Conservation (phyloP, 2,113 vertebrate species). For the Tachysurus vachellii region DNA sequence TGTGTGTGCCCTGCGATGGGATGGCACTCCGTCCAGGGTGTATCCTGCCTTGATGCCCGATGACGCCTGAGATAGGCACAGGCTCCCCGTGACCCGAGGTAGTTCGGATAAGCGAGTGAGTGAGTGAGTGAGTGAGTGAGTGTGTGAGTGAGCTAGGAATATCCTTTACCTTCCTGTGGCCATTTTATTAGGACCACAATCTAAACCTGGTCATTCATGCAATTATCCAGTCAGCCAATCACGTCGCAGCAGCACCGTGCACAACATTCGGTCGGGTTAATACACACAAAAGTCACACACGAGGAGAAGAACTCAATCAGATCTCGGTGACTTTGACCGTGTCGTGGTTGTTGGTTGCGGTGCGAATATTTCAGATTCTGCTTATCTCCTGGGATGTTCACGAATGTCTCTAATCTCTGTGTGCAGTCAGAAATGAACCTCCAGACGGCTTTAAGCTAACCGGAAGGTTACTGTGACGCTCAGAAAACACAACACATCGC, state of each 20-base stretch:
- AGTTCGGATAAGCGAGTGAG: no score
- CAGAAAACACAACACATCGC: background rate
- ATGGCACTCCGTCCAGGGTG: no score
- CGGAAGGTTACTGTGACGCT: no score
- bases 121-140: no score
- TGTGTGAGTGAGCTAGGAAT: no score
- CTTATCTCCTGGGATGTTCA: background rate
- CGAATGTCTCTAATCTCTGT: background rate
- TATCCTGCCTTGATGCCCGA: no score
- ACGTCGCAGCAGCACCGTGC: background rate
- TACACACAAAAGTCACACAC: background rate
- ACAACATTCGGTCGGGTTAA: background rate
- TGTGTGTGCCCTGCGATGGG: no score
- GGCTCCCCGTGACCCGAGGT: no score
- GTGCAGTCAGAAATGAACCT: background rate
- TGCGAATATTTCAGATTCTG: background rate
- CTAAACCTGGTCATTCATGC: background rate
- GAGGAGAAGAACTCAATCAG: background rate
- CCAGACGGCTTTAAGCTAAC: background rate
- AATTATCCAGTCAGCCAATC: background rate
- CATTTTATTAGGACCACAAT: background rate
- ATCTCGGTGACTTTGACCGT: background rate
- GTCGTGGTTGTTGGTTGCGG: background rate
- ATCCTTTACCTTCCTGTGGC: background rate
- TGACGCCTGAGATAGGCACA: no score